Percentiles rank a stretch among this genome's conserved stretches.
These are phyloP conservation scores for Bathynomus jamesi DNA, from an alignment of 1,140 invertebrate genomes.

Conservation along the genomic window DNA sequence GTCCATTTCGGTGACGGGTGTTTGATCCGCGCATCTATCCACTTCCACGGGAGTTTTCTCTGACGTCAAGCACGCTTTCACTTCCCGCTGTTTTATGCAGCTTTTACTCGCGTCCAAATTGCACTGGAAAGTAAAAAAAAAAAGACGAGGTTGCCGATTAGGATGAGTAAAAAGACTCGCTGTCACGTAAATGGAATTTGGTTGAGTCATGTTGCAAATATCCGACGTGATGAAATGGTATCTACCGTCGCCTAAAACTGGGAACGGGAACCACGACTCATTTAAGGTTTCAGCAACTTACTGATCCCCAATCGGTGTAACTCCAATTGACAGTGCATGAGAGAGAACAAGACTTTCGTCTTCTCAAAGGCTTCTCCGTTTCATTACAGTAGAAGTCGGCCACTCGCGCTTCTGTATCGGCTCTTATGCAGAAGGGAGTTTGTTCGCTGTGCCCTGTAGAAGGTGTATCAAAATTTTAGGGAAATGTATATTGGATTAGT, in stretches of 20 bases:
- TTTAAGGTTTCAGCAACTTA: no score
- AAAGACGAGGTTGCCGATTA: no score
- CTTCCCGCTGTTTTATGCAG: conserved; percentile 16
- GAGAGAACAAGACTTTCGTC: conserved; percentile 54
- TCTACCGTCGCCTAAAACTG: no score
- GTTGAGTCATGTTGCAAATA: no score
- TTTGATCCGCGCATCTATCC: conserved; percentile 19
- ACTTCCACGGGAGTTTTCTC: conserved; percentile 20
- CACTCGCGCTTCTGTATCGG: conserved; percentile 44
- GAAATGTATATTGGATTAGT: no score
- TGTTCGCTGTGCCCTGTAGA: conserved; percentile 14
- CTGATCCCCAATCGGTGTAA: conserved; percentile 61
- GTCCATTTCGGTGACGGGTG: conserved; percentile 19
- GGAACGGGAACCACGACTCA: no score
- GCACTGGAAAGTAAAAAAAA: conserved; percentile 14
- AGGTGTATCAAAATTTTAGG: background rate
- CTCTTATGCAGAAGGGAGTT: conserved; percentile 16
- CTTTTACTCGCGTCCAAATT: conserved; percentile 6
- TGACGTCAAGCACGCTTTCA: conserved; percentile 19
- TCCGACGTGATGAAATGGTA: no score
- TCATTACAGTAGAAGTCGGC: conserved; percentile 49
- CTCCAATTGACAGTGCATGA: conserved; percentile 61
- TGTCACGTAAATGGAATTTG: no score
- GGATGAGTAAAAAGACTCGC: no score
- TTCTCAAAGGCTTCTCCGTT: conserved; percentile 47